These are phyloP conservation scores for Brachyhypopomus occidentalis DNA, from an alignment of 2,113 vertebrate genomes.

Conservation along the genomic window DNA sequence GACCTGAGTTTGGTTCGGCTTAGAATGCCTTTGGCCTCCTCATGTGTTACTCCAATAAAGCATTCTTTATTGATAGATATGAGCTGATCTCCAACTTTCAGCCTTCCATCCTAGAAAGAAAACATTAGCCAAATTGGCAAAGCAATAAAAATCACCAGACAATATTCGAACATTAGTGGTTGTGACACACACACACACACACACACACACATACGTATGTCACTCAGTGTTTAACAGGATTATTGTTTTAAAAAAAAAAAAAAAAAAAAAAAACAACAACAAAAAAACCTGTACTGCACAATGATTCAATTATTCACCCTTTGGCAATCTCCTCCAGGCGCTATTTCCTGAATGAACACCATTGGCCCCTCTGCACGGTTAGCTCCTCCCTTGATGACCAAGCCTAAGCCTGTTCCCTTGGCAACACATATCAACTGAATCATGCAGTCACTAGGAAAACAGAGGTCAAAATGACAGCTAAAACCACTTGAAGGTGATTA, in stretches of 20 bases:
- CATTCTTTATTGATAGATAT: constrained; percentile 94
- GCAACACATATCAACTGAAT: constrained; percentile 89
- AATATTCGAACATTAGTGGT: background rate
- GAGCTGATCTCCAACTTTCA: constrained; percentile 90
- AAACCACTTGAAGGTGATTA: constrained; percentile 59
- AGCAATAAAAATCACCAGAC: background rate
- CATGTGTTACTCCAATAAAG: constrained; percentile 87
- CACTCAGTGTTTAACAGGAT: background rate
- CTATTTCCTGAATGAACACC: constrained; percentile 89
- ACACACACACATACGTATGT: background rate
- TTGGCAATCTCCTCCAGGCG: constrained; percentile 89
- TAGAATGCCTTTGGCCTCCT: constrained; percentile 88
- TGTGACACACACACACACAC: background rate
- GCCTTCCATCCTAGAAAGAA: constrained; percentile 83
- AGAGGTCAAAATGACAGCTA: constrained; percentile 51
- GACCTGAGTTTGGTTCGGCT: constrained; percentile 84
- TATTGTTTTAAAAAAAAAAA: no score
- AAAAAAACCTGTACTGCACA: background rate
- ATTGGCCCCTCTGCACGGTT: constrained; percentile 89
- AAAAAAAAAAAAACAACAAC: no score
- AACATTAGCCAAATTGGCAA: background rate
- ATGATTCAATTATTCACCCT: constrained; percentile 75
- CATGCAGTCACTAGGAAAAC: constrained; percentile 71
- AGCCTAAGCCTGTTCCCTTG: constrained; percentile 84
- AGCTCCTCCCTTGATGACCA: constrained; percentile 87